These are phyloP conservation scores for Anniella stebbinsi DNA, from an alignment of 2,797 vertebrate species.

Conservation along the genomic window DNA sequence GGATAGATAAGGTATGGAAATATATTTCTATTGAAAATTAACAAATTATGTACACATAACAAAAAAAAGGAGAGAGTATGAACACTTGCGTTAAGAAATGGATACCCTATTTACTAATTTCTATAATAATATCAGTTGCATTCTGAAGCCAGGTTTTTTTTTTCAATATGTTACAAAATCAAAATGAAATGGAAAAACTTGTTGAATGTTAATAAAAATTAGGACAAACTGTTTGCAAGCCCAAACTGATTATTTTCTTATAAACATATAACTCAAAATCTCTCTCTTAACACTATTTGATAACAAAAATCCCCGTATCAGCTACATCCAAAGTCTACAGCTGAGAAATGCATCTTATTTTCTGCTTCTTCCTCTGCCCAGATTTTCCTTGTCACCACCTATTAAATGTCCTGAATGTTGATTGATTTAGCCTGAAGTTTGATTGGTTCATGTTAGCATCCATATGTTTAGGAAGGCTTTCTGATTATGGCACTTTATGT, in stretches of 20 bases:
- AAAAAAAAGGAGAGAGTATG: neutral
- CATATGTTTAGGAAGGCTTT: neutral
- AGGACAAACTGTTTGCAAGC: neutral
- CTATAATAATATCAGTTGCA: neutral
- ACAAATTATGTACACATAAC: neutral
- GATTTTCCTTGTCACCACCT: conserved; percentile 3
- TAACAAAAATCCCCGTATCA: neutral
- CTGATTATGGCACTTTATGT: neutral
- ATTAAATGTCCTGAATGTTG: neutral
- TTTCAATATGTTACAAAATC: neutral
- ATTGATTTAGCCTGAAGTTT: conserved; percentile 9
- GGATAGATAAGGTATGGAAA: neutral
- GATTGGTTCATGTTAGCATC: conserved; percentile 8
- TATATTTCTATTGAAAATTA: neutral
- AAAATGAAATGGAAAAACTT: neutral
- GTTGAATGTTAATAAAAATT: neutral
- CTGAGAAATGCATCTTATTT: neutral
- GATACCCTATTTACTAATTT: too few relatives aligned
- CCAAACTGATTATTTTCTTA: neutral
- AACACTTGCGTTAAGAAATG: neutral
- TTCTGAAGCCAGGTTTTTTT: neutral
- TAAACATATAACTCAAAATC: neutral
- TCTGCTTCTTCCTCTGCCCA: neutral
- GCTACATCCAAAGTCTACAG: neutral
- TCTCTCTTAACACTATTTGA: neutral